Evolutionary conservation across 2,888 invertebrate genomes (phyloP), one percentile per base, ranked within the genome.

Genomic region (Perizoma flavofasciatum): DNA sequence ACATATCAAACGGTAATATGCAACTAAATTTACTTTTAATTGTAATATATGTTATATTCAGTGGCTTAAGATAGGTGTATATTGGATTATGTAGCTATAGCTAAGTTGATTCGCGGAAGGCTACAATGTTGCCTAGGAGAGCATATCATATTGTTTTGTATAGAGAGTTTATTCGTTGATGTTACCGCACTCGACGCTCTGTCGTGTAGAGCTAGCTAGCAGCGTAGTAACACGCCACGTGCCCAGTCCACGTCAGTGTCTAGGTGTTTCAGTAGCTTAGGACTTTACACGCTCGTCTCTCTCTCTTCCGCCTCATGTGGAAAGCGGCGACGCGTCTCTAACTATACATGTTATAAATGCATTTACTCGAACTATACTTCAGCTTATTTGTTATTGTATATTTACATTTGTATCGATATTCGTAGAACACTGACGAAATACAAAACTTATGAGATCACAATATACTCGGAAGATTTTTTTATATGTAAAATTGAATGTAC

Each of bases 111-210:
- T 74, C 66, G 76, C 73, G 67, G 74, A 70, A 73, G 66, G 67
- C 50, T 37, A 11, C 41, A 56, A 66, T 65, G 63, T 56, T 57
- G 71, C 71, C 69, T 72, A 68, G 75, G 73, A 71, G 73, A 75
- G 86, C 88, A 89, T 89, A 89, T 89, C 89, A 87, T 81, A 75
- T 79, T 82, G 78, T 83, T 85, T 85, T 85, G 81, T 86, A 83
- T 69, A 69, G 64, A 77, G 51, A 40, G 71, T 78, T 77, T 70
- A 70, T 82, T 79, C 77, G 80, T 83, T 81, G 75, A 81, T 81
- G 81, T 86, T 82, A 72, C 77, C 78, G 88, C 88, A 87, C 88
- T 72, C 71, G 77, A 79, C 81, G 78, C 64, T 72, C 47, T 75
- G 79, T 83, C 81, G 81, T 78, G 82, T 86, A 87, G 86, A 81